phyloP scores from a whole-genome alignment of 2,113 vertebrate species.

The Thryonomys swinderianus region DNA sequence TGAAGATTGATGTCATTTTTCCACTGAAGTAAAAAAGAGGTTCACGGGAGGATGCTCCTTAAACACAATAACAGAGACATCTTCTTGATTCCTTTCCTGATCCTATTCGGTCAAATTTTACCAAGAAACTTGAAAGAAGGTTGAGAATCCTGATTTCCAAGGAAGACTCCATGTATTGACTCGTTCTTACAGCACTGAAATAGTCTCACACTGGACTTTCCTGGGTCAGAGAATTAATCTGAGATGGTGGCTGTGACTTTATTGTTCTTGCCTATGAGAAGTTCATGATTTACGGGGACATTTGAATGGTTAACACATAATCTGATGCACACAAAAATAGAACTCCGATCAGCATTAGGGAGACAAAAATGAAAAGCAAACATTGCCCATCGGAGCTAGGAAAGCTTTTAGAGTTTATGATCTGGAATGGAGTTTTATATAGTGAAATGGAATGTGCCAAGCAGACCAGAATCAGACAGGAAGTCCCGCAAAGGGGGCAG shows the following conservation, averaged over 20 bases:
- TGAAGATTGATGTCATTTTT: slow-evolving; percentile 76
- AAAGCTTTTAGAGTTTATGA: neutral
- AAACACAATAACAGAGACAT: slow-evolving; percentile 75
- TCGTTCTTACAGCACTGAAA: neutral
- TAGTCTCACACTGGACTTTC: neutral
- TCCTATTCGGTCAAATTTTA: slow-evolving; percentile 45
- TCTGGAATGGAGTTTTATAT: neutral
- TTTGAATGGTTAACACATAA: neutral
- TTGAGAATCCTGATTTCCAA: neutral
- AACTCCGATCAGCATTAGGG: neutral
- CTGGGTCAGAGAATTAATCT: neutral
- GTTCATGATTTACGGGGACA: neutral
- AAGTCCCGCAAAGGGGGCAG: neutral
- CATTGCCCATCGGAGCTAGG: neutral
- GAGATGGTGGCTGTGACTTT: neutral
- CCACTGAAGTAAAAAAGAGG: slow-evolving; percentile 35
- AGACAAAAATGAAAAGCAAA: neutral
- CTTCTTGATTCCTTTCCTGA: slow-evolving; percentile 63
- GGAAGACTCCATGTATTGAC: neutral
- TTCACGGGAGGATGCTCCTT: slow-evolving; percentile 71
- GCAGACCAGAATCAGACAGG: neutral
- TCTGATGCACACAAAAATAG: neutral
- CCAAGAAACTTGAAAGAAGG: slow-evolving; percentile 10
- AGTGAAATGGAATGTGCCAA: neutral
- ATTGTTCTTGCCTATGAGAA: neutral